Percentiles rank a stretch among this genome's conserved stretches.
These are phyloP conservation scores for Ornithoptera alexandrae DNA, from an alignment of 2,888 invertebrate species.

Conservation along the genomic window DNA sequence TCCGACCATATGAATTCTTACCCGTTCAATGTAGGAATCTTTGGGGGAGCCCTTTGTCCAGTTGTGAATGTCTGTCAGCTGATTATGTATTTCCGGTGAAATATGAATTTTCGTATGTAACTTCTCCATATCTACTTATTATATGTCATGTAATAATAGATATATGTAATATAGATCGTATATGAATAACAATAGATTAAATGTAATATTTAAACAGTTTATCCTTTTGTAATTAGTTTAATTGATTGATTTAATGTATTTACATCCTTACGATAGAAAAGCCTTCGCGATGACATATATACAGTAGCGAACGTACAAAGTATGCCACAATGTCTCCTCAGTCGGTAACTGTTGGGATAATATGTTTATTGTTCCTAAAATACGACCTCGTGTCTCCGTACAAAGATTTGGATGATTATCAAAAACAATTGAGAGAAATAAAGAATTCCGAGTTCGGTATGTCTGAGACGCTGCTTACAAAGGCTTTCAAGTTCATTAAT, in stretches of 20 bases:
- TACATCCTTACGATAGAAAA: not conserved
- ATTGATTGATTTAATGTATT: not conserved
- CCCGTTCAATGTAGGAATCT: too few relatives aligned
- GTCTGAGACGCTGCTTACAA: slow-evolving; percentile 17
- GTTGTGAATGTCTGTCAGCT: too few relatives aligned
- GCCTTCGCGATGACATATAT: not conserved
- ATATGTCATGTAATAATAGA: too few relatives aligned
- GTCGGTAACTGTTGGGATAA: not conserved
- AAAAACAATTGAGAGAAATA: slow-evolving; percentile 10
- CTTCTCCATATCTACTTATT: too few relatives aligned
- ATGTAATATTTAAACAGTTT: too few relatives aligned
- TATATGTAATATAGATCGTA: too few relatives aligned
- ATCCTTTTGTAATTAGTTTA: not conserved
- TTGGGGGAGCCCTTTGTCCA: too few relatives aligned
- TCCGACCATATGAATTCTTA: too few relatives aligned
- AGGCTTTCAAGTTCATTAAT: slow-evolving; percentile 35
- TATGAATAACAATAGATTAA: too few relatives aligned
- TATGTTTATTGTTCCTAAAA: not conserved
- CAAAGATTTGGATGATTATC: slow-evolving; percentile 18
- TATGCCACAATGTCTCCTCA: slow-evolving; percentile 12
- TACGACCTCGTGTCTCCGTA: not conserved
- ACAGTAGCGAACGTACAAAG: not conserved
- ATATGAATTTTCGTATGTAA: too few relatives aligned
- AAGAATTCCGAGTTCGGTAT: slow-evolving; percentile 15
- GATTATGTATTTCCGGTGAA: too few relatives aligned